These are phyloP conservation scores for Pseudonaja textilis DNA, from an alignment of 2,113 vertebrate genomes.

Conservation along the genomic window DNA sequence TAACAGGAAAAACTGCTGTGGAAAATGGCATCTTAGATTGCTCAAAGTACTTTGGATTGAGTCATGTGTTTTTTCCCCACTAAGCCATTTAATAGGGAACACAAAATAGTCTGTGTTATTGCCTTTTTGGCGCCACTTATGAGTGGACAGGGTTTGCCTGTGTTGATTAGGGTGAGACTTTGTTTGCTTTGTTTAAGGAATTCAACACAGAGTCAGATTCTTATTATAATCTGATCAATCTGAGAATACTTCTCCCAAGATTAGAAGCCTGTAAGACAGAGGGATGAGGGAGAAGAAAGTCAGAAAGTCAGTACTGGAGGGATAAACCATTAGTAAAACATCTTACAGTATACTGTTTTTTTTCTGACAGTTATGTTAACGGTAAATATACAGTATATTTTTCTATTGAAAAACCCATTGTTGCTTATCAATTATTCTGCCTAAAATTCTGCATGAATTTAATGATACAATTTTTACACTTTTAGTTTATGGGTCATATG, in stretches of 20 bases:
- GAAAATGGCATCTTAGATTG: conserved; percentile 3
- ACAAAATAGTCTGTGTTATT: rapidly evolving
- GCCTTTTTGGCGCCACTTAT: conserved; percentile 1
- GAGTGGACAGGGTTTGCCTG: neutral
- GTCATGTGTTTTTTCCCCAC: conserved; percentile 20
- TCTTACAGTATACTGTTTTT: neutral
- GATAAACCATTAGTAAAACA: neutral
- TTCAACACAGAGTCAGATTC: neutral
- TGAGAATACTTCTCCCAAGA: neutral
- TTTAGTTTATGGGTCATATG: neutral
- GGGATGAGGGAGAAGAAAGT: neutral
- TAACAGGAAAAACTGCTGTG: conserved; percentile 49
- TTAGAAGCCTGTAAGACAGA: neutral
- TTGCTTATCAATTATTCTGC: neutral
- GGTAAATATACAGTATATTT: neutral
- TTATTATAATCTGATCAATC: neutral
- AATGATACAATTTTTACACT: neutral
- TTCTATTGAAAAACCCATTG: neutral
- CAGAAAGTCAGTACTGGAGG: neutral
- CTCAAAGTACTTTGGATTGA: neutral
- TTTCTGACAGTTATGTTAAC: neutral
- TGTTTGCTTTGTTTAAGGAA: neutral
- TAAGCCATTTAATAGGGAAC: neutral
- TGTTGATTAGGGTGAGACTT: rapidly evolving
- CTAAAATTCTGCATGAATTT: neutral